Evolutionary conservation across 2,888 invertebrate genomes (phyloP).

Genomic region (Drosophila birchii): DNA sequence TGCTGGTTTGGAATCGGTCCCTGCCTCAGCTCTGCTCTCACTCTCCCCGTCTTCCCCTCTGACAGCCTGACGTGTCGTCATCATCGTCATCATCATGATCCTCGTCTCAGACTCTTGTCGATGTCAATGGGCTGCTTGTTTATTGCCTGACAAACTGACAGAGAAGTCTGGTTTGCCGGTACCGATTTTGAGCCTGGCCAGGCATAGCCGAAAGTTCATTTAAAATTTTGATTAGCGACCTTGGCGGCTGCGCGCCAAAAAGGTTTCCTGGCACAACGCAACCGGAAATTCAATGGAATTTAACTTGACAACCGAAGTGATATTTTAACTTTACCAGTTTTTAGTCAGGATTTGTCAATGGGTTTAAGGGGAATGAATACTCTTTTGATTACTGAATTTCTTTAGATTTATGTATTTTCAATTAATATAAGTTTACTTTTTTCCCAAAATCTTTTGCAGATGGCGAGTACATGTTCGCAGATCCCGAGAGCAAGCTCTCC

Average conservation of each 20-base stretch:
- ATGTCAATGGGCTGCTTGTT: slow-evolving; percentile 68
- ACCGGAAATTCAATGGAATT: slow-evolving; percentile 19
- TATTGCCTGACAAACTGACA: slow-evolving; percentile 76
- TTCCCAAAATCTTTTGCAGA: slow-evolving; percentile 87
- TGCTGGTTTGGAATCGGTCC: slow-evolving; percentile 7
- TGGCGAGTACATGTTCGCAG: slow-evolving; percentile 97
- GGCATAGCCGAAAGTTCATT: slow-evolving; percentile 69
- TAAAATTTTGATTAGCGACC: slow-evolving; percentile 71
- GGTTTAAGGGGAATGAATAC: neutral
- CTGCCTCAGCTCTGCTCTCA: neutral
- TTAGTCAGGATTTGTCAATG: slow-evolving; percentile 7
- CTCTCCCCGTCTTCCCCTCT: slow-evolving; percentile 41
- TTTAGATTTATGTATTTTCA: neutral
- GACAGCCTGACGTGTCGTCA: slow-evolving; percentile 79
- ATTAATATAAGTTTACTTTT: neutral
- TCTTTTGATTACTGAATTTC: neutral
- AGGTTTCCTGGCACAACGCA: slow-evolving; percentile 22
- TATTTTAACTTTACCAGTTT: neutral
- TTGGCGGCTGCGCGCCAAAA: slow-evolving; percentile 48
- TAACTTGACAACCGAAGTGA: slow-evolving; percentile 14
- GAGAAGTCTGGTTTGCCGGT: slow-evolving; percentile 35
- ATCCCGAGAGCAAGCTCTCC: slow-evolving; percentile 96
- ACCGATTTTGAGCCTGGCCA: slow-evolving; percentile 24
- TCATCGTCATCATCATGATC: slow-evolving; percentile 51
- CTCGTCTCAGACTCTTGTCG: slow-evolving; percentile 36